Evolutionary conservation across 1,140 invertebrate species (phyloP).

Genomic region (Gonioctena quinquepunctata): DNA sequence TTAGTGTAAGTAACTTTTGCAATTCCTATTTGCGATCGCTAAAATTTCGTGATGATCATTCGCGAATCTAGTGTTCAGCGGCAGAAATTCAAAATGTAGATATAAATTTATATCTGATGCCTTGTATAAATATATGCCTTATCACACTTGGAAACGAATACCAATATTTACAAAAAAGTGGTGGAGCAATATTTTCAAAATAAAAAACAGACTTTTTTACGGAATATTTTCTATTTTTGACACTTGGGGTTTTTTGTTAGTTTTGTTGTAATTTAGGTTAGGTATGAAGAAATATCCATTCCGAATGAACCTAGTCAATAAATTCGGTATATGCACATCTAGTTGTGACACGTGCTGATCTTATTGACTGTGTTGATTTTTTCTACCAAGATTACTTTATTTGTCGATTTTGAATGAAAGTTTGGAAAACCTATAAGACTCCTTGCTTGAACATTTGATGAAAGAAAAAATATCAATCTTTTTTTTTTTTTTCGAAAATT

Average conservation of each 20-base stretch:
- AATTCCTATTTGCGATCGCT: background rate
- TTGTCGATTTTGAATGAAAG: background rate
- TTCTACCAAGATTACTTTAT: background rate
- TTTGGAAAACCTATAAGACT: background rate
- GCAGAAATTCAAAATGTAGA: background rate
- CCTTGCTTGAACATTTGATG: background rate
- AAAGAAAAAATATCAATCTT: too few species aligned
- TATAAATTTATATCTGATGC: background rate
- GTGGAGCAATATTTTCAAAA: slow-evolving; percentile 1
- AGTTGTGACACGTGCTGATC: background rate
- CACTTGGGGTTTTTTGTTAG: slow-evolving; percentile 2
- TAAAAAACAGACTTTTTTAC: background rate
- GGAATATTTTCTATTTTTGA: background rate
- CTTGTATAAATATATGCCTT: slow-evolving; percentile 5
- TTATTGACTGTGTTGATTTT: background rate
- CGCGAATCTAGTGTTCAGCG: background rate
- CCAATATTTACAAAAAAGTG: background rate
- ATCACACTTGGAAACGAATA: slow-evolving; percentile 5
- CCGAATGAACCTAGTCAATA: background rate
- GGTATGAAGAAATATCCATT: background rate
- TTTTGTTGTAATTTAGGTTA: background rate
- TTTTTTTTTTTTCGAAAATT: too few species aligned
- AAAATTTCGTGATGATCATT: background rate
- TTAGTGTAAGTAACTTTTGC: slow-evolving; percentile 9
- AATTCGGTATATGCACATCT: background rate